These are phyloP conservation scores for Grallaria varia DNA, from an alignment of 2,113 vertebrate genomes.

Conservation along the genomic window DNA sequence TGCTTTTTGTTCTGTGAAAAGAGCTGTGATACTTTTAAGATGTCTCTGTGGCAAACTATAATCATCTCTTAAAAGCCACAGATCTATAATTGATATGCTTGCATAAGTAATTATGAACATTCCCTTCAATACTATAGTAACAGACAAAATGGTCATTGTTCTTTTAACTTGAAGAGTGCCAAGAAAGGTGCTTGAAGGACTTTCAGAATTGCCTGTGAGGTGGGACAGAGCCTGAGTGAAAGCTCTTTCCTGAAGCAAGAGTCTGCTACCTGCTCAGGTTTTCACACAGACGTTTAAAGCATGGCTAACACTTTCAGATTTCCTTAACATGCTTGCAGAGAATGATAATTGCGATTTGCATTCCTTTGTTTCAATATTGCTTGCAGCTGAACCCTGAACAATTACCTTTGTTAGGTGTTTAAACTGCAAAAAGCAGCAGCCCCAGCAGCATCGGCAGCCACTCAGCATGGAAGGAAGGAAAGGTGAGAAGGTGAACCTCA, in stretches of 20 bases:
- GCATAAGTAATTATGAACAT: background rate
- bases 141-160: background rate
- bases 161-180: background rate
- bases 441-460: background rate
- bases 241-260: background rate
- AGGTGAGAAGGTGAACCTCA: background rate
- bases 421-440: background rate
- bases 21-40: background rate
- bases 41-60: background rate
- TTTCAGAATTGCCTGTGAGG: background rate
- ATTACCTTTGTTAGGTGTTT: background rate
- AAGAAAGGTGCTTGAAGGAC: background rate
- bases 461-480: background rate
- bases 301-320: background rate
- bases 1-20: background rate
- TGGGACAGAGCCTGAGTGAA: background rate
- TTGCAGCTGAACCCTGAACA: background rate
- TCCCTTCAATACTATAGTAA: background rate
- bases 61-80: constrained; percentile 2
- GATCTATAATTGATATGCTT: background rate
- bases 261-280: background rate
- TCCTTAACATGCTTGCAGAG: background rate
- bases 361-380: background rate
- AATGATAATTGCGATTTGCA: background rate
- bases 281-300: background rate